phyloP scores from a whole-genome alignment of 2,797 vertebrate species.

The Austrolebias charrua region DNA sequence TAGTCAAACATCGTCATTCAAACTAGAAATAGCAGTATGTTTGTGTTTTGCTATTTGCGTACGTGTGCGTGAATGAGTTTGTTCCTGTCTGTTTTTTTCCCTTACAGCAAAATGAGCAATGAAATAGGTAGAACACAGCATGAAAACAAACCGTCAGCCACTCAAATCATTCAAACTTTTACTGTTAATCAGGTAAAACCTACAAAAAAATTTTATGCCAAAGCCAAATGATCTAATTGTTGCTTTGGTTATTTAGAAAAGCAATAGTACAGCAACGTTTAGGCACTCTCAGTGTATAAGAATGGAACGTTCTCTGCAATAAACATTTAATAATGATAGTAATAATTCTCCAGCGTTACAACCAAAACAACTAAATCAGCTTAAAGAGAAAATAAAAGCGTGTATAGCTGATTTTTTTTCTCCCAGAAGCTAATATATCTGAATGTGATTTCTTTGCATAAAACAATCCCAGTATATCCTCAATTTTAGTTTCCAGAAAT shows the following conservation, averaged over 20 bases:
- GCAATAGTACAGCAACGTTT: conserved; percentile 67
- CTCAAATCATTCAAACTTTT: conserved; percentile 24
- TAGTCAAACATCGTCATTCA: conserved; percentile 36
- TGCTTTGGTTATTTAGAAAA: conserved; percentile 62
- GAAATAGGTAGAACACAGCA: conserved; percentile 36
- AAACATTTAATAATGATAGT: conserved; percentile 50
- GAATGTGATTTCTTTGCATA: conserved; percentile 3
- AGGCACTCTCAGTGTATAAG: conserved; percentile 36
- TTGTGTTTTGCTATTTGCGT: conserved; percentile 26
- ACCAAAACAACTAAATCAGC: conserved; percentile 58
- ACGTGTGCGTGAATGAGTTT: conserved; percentile 27
- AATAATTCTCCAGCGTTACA: conserved; percentile 48
- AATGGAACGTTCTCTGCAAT: conserved; percentile 60
- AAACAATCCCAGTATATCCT: conserved; percentile 12
- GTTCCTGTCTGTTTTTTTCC: conserved; percentile 22
- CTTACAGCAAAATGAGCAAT: conserved; percentile 6
- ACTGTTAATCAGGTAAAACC: conserved; percentile 48
- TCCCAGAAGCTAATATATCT: conserved; percentile 19
- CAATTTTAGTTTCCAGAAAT: conserved; percentile 23
- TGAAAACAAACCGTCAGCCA: conserved; percentile 28
- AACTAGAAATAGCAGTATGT: conserved; percentile 32
- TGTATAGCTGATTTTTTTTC: conserved; percentile 17
- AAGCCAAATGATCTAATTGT: conserved; percentile 48
- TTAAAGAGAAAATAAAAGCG: conserved; percentile 19
- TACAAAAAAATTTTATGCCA: conserved; percentile 34